Evolutionary conservation across 64 coral and sea anemone genomes (phyloP), one percentile per base, ranked within the genome.

Genomic region (Stylophora pistillata): DNA sequence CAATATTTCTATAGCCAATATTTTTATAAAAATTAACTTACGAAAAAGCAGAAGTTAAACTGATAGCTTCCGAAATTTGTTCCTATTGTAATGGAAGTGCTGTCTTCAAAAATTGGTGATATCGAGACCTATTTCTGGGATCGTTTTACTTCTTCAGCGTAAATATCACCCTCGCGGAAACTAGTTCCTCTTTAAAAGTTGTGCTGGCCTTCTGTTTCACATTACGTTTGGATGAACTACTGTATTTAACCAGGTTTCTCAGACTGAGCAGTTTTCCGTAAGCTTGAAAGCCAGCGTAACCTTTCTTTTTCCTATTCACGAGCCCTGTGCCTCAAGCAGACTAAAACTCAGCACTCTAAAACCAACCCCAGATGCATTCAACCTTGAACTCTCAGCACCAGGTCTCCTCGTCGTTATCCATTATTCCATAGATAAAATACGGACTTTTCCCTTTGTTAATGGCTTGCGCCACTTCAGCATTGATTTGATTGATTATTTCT

Each of bases 361-460:
- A 64, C 18, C 7, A 64, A 18, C 61, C 18, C n/a, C 61, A 11
- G 26, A 68, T 26, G 64, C 64, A 68, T 11, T 2, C 21, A n/a
- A 25, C 64, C 2, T 9, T 64, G 10, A 5, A 37, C 66, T 53
- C 2, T 84, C 33, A 99, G 63, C 97, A 99, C 97, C 97, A 99
- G 55, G 93, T 99, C 63, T 95, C 93, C 65, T 99, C 97, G 59
- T 99, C 97, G 68, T 95, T 89, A 85, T 99, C 97, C 37, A 89
- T 87, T 74, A 99, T 99, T 5, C 93, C 97, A 55, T 92, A 99
- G 32, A 99, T 92, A 20, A 85, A 94, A 55, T 99, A 99, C 9
- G 97, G 89, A 93, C 93, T 99, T 59, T 93, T 87, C 1, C 97
- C 97, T 64, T 93, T 86, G 20, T 79, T 76, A 31, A 99, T 91